Evolutionary conservation across 2,113 vertebrate genomes (phyloP).

Genomic region (Zosterops borbonicus): DNA sequence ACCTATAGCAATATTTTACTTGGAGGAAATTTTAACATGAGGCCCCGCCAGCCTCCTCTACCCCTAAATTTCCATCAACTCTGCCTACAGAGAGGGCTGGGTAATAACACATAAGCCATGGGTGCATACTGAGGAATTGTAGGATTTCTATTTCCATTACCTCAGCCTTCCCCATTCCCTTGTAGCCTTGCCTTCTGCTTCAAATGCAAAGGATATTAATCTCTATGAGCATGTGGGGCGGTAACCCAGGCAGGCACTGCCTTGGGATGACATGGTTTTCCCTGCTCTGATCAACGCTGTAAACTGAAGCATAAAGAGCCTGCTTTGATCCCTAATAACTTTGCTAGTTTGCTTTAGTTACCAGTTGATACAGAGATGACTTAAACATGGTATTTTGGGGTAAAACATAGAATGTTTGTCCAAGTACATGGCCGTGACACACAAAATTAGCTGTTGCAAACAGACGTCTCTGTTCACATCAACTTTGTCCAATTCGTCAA

Average conservation of each 20-base stretch:
- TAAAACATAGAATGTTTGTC: neutral
- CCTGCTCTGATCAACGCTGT: neutral
- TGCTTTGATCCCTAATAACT: neutral
- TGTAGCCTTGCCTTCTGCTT: neutral
- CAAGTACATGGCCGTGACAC: neutral
- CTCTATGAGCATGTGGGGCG: neutral
- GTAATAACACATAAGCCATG: neutral
- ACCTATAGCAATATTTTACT: neutral
- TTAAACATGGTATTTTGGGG: neutral
- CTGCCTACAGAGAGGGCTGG: neutral
- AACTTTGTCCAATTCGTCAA: neutral
- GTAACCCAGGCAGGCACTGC: neutral
- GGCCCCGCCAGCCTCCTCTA: neutral
- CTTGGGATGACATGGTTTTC: conserved; percentile 4
- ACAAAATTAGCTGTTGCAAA: neutral
- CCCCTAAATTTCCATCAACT: neutral
- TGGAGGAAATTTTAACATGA: neutral
- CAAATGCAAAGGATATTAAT: neutral
- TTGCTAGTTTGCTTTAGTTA: conserved; percentile 7
- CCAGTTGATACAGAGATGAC: neutral
- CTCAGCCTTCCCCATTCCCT: neutral
- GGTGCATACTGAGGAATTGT: neutral
- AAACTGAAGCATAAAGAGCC: neutral
- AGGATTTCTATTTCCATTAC: conserved; percentile 38
- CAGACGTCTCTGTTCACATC: neutral